A percentile compares a stretch with the other conserved stretches of the same genome.
These are phyloP conservation scores for Fulica atra DNA, from an alignment of 2,113 vertebrate species.

Conservation along the genomic window DNA sequence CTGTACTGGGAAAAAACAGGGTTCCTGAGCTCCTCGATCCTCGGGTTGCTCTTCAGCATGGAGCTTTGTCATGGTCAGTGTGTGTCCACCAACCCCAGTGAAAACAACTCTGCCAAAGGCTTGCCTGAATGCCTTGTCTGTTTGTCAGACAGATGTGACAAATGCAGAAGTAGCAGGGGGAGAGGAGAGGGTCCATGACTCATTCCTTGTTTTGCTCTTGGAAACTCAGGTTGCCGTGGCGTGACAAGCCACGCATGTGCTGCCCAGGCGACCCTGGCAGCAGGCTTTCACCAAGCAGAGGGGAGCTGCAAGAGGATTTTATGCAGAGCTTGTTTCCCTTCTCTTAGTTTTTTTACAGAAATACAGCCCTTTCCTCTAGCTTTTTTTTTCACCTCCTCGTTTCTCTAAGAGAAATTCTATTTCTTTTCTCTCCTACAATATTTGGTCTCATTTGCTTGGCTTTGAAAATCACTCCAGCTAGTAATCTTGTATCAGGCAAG, in stretches of 20 bases:
- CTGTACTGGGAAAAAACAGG: not conserved
- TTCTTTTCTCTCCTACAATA: conserved; percentile 23
- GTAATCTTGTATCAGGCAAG: not conserved
- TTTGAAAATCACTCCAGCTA: not conserved
- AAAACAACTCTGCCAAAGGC: not conserved
- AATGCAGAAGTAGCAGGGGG: not conserved
- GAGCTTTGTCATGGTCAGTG: not conserved
- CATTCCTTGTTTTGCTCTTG: not conserved
- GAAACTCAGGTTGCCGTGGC: not conserved
- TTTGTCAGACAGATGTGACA: not conserved
- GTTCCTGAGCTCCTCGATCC: not conserved
- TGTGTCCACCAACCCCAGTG: not conserved
- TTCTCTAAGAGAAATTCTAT: conserved; percentile 28
- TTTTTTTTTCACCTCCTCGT: not conserved
- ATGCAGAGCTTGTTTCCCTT: not conserved
- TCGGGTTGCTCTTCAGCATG: not conserved
- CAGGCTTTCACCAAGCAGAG: not conserved
- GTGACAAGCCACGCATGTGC: not conserved
- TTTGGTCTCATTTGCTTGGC: conserved; percentile 43
- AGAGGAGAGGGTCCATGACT: not conserved
- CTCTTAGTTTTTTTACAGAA: not conserved
- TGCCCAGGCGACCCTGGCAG: not conserved
- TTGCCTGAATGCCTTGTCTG: not conserved
- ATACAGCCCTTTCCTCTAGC: conserved; percentile 11
- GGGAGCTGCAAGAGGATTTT: not conserved